These are phyloP conservation scores for Parasteatoda lunata DNA, from an alignment of 2,888 invertebrate species.

Conservation along the genomic window DNA sequence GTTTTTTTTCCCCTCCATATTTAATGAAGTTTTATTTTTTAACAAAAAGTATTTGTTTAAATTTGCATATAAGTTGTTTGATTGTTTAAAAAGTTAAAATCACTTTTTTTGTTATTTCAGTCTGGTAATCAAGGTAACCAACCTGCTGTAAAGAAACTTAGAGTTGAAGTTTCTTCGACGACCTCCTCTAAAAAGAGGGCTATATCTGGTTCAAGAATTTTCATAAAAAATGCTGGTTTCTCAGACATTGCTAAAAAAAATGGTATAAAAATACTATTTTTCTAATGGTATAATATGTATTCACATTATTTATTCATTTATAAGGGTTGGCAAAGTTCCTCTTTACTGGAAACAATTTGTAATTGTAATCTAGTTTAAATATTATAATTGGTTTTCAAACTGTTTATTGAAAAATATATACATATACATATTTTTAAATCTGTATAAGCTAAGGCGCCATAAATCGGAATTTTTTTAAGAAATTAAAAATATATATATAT, in stretches of 20 bases:
- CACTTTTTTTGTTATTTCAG: constrained; percentile 21
- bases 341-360: no score
- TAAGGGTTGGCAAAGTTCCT: no score
- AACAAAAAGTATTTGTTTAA: neutral
- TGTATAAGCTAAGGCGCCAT: no score
- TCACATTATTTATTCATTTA: no score
- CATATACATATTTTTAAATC: no score
- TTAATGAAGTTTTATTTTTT: neutral
- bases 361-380: no score
- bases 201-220: neutral
- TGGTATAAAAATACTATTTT: neutral
- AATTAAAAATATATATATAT: no score
- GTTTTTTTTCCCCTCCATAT: no score
- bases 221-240: constrained; percentile 30
- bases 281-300: constrained; percentile 8
- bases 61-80: neutral
- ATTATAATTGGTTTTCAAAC: no score
- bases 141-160: constrained; percentile 21
- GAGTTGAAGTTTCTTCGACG: neutral
- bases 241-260: constrained; percentile 38
- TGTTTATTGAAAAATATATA: no score
- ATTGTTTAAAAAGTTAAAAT: neutral
- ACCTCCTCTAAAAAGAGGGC: constrained; percentile 8
- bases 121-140: neutral
- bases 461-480: no score